A percentile compares a stretch with the other conserved stretches of the same genome.
Evolutionary conservation across 2,888 invertebrate species (phyloP).

Genomic region (Geophilus truncorum): DNA sequence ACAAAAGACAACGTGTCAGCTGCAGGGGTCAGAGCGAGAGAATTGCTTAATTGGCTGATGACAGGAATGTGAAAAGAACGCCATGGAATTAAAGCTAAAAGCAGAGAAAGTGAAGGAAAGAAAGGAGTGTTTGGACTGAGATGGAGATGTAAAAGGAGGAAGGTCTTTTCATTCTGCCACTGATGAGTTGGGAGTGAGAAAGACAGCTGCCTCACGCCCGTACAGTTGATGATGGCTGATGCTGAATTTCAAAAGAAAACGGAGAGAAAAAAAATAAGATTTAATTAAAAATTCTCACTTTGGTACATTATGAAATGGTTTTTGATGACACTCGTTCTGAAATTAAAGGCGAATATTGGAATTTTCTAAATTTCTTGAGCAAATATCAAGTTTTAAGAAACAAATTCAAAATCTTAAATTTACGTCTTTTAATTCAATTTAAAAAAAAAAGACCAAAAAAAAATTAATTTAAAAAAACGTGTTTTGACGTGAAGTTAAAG

Average conservation of each 20-base stretch:
- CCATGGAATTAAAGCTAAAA: not conserved
- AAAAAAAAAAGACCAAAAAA: too few species aligned
- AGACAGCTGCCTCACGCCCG: slow-evolving; percentile 15
- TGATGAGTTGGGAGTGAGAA: slow-evolving; percentile 6
- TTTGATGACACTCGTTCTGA: not conserved
- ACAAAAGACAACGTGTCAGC: not conserved
- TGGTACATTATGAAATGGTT: not conserved
- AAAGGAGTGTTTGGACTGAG: not conserved
- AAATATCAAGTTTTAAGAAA: too few species aligned
- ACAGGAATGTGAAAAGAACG: slow-evolving; percentile 3
- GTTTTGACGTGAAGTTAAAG: too few species aligned
- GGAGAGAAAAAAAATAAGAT: not conserved
- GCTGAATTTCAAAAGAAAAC: not conserved
- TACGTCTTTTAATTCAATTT: too few species aligned
- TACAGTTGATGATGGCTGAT: not conserved
- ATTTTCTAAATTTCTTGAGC: not conserved
- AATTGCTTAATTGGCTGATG: slow-evolving; percentile 23
- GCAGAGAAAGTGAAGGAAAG: not conserved
- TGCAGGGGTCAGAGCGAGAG: not conserved
- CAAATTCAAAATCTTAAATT: too few species aligned
- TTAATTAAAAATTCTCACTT: not conserved
- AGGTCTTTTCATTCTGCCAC: not conserved
- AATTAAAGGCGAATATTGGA: not conserved
- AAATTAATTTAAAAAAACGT: too few species aligned
- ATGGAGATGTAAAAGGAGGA: not conserved